Base-by-base conservation (phyloP, 1,140 invertebrate species). In the Eriocheir sinensis region DNA sequence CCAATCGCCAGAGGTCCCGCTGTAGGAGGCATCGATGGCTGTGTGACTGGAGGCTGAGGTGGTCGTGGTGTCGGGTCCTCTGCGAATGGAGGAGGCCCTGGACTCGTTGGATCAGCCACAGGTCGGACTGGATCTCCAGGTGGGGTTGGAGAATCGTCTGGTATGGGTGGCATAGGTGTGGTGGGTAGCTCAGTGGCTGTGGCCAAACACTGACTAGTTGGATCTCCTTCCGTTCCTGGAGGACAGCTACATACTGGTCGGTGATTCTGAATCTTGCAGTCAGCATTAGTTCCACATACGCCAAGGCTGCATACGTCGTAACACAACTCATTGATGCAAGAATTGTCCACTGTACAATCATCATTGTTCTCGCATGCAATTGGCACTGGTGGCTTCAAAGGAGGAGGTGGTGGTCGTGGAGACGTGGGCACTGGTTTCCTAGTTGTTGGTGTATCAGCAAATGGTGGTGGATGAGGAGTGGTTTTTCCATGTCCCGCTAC, bases 231-330 rank as follows among this genome's bases (percentile, higher is more conserved):
- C 32, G 98, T 98, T 96, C 98, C 98, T 95, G 97, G 97, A 93
- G 97, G 97, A 96, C 98, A 99, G 0, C 98, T 98, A 96, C 98
- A 99, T 0, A 98, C 98, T 0, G 98, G 98, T 96, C 98, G 98
- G 96, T 96, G 98, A 96, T 98, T 97, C 96, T 97, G 97, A 85
- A 99, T 98, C 96, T 97, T 97, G 96, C 98, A 99, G 93, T 98
- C 98, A 0, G 98, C 98, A 86, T 95, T 96, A 98, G 98, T 97
- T 96, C 98, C 98, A 89, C 97, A 97, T 53, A 0, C 97, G 96
- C 41, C 98, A 98, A 95, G 95, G 89, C 98, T 97, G 96, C 98
- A 99, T 0, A 98, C 98, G 96, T 98, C 97, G 95, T 97, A 97
- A 96, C 98, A 99, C 30, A 98, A 97, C 6, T 98, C 98, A 94